phyloP scores from a whole-genome alignment of 1,140 invertebrate species.

The Papilio aristodemus region DNA sequence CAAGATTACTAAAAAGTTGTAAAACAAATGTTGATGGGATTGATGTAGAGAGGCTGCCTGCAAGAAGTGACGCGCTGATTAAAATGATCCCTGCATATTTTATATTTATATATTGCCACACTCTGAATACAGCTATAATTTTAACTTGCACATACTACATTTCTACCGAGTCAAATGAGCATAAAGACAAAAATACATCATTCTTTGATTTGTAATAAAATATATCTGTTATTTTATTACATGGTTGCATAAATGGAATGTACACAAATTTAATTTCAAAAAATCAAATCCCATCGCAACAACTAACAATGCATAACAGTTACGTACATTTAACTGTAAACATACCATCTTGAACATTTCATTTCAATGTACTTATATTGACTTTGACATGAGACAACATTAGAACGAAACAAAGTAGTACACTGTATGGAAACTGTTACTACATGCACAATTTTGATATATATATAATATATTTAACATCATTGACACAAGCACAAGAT shows the following conservation, averaged over 20 bases:
- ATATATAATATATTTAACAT: too few species aligned
- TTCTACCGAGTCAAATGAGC: conserved; percentile 37
- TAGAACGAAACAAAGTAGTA: neutral
- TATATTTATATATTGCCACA: conserved; percentile 33
- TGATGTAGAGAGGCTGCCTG: too few species aligned
- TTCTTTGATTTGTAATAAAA: conserved; percentile 10
- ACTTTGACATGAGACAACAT: neutral
- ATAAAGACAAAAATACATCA: conserved; percentile 4
- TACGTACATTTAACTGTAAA: neutral
- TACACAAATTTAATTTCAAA: conserved; percentile 31
- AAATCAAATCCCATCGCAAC: conserved; percentile 37
- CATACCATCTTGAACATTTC: neutral
- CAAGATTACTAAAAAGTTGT: too few species aligned
- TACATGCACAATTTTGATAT: neutral
- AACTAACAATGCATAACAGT: conserved; percentile 16
- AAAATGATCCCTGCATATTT: too few species aligned
- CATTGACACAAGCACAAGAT: too few species aligned
- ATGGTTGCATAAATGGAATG: conserved; percentile 50
- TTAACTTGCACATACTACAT: conserved; percentile 46
- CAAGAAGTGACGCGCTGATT: too few species aligned
- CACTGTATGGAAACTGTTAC: neutral
- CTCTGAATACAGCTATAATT: conserved; percentile 36
- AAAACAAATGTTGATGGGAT: too few species aligned
- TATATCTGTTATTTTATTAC: conserved; percentile 26
- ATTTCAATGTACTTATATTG: conserved; percentile 17